Evolutionary conservation across 2,797 vertebrate species (phyloP).

Genomic region (Urosaurus nigricauda): DNA sequence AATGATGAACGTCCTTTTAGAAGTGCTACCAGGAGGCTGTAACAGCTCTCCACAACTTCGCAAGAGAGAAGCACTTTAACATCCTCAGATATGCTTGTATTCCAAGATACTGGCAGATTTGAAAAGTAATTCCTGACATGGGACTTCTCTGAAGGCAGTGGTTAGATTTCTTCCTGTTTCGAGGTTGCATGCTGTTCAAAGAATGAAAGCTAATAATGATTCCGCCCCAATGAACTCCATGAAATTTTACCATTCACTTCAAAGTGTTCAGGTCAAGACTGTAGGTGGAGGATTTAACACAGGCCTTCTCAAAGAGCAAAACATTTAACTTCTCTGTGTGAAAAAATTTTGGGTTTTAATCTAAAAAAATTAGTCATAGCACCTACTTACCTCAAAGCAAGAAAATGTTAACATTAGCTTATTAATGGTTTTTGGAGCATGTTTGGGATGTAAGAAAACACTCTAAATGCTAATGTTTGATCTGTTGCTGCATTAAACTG

Average conservation of each 20-base stretch:
- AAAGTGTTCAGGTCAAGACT: constrained; percentile 1
- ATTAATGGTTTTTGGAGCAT: constrained; percentile 66
- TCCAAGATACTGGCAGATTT: background rate
- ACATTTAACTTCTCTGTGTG: constrained; percentile 61
- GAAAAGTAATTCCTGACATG: background rate
- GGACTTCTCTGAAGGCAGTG: background rate
- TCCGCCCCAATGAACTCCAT: background rate
- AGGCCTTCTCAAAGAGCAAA: constrained; percentile 38
- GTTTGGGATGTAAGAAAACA: constrained; percentile 66
- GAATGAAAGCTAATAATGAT: background rate
- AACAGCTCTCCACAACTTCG: no score
- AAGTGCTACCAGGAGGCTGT: background rate
- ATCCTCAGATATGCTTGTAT: background rate
- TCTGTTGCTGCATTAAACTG: constrained; percentile 59
- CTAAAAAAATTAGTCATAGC: constrained; percentile 72
- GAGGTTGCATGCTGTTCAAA: background rate
- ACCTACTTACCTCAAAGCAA: constrained; percentile 65
- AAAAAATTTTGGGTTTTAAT: constrained; percentile 58
- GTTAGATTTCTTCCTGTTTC: background rate
- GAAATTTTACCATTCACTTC: constrained; percentile 3
- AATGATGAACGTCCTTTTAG: background rate
- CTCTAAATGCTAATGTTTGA: constrained; percentile 64
- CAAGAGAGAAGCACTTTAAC: background rate
- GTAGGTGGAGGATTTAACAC: constrained; percentile 11
- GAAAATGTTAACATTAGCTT: constrained; percentile 65